Percentiles rank a stretch among this genome's conserved stretches.
Conservation (phyloP, 1,140 invertebrate species). For the Eumaeus atala region DNA sequence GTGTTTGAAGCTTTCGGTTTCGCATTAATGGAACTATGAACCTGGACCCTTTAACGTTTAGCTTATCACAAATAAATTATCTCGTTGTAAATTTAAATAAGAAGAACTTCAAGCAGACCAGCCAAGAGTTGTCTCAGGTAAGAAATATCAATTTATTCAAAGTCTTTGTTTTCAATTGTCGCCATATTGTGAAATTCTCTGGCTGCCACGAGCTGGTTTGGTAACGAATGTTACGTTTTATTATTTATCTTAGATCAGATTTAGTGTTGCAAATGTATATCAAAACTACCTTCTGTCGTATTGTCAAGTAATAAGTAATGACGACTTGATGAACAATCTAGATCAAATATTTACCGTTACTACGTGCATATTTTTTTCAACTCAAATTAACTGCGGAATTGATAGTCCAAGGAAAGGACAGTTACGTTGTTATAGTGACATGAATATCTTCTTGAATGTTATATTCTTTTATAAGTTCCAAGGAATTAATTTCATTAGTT, state of each 20-base stretch:
- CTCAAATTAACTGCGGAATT: too few relatives aligned
- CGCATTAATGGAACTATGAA: conserved; percentile 97
- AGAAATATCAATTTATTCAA: conserved; percentile 36
- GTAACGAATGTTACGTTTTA: conserved; percentile 28
- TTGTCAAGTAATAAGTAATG: background rate
- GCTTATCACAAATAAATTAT: conserved; percentile 97
- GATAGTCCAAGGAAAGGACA: too few relatives aligned
- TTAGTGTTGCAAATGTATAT: conserved; percentile 17
- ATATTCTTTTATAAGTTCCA: too few relatives aligned
- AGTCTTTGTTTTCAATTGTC: conserved; percentile 64
- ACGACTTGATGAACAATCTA: too few relatives aligned
- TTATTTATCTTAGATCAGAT: conserved; percentile 11
- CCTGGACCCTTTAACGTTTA: conserved; percentile 97
- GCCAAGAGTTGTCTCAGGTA: conserved; percentile 81
- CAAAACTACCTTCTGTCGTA: conserved; percentile 4
- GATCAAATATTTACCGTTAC: too few relatives aligned
- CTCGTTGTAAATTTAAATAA: conserved; percentile 96
- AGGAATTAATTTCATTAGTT: too few relatives aligned
- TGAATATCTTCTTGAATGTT: too few relatives aligned
- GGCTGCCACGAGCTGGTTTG: conserved; percentile 43
- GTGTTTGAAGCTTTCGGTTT: conserved; percentile 79
- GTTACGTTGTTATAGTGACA: too few relatives aligned
- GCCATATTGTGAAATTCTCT: conserved; percentile 59
- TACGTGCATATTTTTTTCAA: too few relatives aligned
- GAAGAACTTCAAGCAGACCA: conserved; percentile 93